These are phyloP conservation scores for Nothura maculosa DNA, from an alignment of 2,797 vertebrate genomes.

Conservation along the genomic window DNA sequence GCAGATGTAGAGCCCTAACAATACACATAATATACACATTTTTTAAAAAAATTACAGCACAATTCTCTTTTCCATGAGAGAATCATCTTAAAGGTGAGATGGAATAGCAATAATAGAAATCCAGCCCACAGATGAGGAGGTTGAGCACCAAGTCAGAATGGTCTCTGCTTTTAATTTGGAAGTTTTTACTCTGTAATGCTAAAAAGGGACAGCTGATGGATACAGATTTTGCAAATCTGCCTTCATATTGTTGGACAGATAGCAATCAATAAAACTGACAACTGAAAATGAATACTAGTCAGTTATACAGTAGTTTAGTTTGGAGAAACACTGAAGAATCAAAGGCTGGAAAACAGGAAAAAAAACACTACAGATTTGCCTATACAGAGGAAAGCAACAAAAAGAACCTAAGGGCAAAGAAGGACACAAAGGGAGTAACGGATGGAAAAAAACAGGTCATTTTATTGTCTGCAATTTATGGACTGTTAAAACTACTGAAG, in stretches of 20 bases:
- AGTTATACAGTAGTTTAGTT: conserved; percentile 52
- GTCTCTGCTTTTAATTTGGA: conserved; percentile 59
- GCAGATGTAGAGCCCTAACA: not conserved
- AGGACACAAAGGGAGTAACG: conserved; percentile 4
- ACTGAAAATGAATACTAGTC: conserved; percentile 63
- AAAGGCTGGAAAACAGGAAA: conserved; percentile 25
- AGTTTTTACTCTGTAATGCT: conserved; percentile 28
- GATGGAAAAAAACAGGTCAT: not conserved
- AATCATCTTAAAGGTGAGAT: conserved; percentile 33
- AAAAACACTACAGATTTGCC: not conserved
- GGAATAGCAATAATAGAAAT: conserved; percentile 46
- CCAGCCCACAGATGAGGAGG: conserved; percentile 26
- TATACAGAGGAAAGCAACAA: conserved; percentile 27
- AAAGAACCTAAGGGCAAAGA: not conserved
- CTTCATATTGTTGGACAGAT: not conserved
- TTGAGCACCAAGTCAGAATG: conserved; percentile 17
- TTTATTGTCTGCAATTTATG: conserved; percentile 37
- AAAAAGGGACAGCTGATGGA: not conserved
- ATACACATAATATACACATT: conserved; percentile 37
- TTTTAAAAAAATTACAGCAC: conserved; percentile 66
- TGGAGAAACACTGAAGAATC: conserved; percentile 13
- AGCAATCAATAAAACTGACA: conserved; percentile 73
- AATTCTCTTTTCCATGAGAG: conserved; percentile 45
- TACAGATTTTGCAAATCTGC: conserved; percentile 55
- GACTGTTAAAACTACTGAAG: conserved; percentile 33